Evolutionary conservation across 37 sponge, comb jelly and placozoan genomes (phyloP), one percentile per base, ranked within the genome.

Genomic region (Beroe forskalii): DNA sequence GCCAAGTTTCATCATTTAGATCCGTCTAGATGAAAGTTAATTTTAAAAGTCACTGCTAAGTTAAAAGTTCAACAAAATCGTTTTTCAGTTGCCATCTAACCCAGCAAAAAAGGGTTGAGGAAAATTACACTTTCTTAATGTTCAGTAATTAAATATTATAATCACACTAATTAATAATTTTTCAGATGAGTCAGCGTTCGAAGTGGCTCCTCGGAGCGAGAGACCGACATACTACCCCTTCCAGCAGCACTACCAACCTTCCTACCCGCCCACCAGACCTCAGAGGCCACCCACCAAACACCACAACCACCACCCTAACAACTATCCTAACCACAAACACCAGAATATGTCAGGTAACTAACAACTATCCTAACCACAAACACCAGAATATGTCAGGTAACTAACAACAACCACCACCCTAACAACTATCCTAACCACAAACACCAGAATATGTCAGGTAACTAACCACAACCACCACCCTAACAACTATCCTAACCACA

Each of bases 111-210:
- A n/a, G n/a, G n/a, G n/a, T n/a, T n/a, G n/a, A n/a, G n/a, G n/a
- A n/a, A n/a, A n/a, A n/a, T n/a, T n/a, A n/a, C n/a, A n/a, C n/a
- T n/a, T n/a, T n/a, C n/a, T n/a, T n/a, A n/a, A n/a, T n/a, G n/a
- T n/a, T n/a, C n/a, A n/a, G n/a, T n/a, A n/a, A n/a, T n/a, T n/a
- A n/a, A n/a, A n/a, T n/a, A n/a, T n/a, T n/a, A n/a, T n/a, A n/a
- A n/a, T n/a, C n/a, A n/a, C n/a, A n/a, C n/a, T n/a, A n/a, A n/a
- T n/a, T n/a, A n/a, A n/a, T n/a, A n/a, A n/a, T n/a, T n/a, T 37
- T 43, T 80, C 86, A 80, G 86, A 80, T 43, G 86, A 80, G 55
- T 80, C 86, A 28, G 86, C 86, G 48, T 80, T 80, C 35, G 86
- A 80, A 14, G 35, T 80, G 55, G 19, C 86, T 1, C 38, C 30